Evolutionary conservation across 2,797 vertebrate genomes (phyloP).

Genomic region (Clarias platycephalus): DNA sequence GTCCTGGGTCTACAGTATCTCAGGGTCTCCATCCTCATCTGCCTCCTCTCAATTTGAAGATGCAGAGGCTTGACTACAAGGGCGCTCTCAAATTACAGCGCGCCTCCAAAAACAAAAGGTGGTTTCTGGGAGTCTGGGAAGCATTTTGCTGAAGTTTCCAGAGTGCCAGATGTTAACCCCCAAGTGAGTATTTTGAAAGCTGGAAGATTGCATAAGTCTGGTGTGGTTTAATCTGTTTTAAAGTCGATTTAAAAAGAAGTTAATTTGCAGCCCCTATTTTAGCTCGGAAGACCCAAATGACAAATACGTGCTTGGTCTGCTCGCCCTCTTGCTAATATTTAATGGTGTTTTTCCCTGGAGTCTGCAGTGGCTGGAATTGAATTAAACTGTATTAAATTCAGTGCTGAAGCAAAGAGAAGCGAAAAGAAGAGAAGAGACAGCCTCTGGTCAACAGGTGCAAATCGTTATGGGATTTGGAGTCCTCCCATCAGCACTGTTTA

Average conservation of each 20-base stretch:
- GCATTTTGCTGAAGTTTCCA: background rate
- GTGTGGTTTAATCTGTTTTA: background rate
- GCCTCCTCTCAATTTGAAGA: background rate
- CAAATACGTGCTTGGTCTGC: background rate
- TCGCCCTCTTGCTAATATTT: slow-evolving; percentile 6
- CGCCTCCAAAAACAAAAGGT: background rate
- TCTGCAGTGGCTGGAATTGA: background rate
- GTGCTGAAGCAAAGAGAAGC: background rate
- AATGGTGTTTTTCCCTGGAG: background rate
- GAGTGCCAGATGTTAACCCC: background rate
- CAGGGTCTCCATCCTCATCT: background rate
- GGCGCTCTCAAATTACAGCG: background rate
- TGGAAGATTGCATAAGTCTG: background rate
- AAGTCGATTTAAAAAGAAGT: background rate
- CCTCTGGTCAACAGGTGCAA: slow-evolving; percentile 16
- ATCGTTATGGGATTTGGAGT: slow-evolving; percentile 10
- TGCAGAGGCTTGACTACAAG: background rate
- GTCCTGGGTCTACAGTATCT: background rate
- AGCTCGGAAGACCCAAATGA: background rate
- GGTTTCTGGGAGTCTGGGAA: background rate
- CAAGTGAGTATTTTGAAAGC: background rate
- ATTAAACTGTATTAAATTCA: slow-evolving; percentile 2
- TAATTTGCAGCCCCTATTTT: slow-evolving; percentile 1
- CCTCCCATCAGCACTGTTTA: background rate
- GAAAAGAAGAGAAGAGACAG: background rate